Conservation (phyloP, 1,140 invertebrate species). For the Drosophila orosa region DNA sequence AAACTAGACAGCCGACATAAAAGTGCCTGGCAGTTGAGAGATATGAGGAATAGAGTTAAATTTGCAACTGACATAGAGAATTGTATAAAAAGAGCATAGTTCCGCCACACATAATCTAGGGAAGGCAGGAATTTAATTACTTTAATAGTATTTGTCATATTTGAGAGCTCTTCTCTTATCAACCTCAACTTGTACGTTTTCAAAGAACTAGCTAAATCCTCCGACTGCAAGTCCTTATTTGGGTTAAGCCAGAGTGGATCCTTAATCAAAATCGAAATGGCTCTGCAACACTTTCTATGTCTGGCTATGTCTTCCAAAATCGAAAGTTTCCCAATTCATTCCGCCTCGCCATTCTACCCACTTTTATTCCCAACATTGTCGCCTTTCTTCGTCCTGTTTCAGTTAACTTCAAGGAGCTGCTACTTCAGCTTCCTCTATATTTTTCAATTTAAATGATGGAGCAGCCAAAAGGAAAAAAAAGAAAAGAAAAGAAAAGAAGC, state of each 20-base stretch:
- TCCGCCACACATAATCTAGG: too few relatives aligned
- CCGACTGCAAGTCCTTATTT: constrained; percentile 13
- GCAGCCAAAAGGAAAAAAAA: constrained; percentile 47
- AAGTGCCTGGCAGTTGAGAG: constrained; percentile 7
- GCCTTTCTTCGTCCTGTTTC: constrained; percentile 22
- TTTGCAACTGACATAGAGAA: constrained; percentile 6
- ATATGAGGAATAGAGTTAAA: not conserved
- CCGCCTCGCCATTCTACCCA: constrained; percentile 10
- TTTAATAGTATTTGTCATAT: not conserved
- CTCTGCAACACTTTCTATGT: constrained; percentile 25
- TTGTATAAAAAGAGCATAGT: not conserved
- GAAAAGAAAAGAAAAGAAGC: constrained; percentile 10
- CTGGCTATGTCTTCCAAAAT: constrained; percentile 35
- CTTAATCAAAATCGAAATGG: constrained; percentile 51
- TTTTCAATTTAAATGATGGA: constrained; percentile 80
- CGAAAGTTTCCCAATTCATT: constrained; percentile 56
- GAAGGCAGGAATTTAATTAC: not conserved
- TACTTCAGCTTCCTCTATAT: constrained; percentile 44
- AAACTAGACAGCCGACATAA: constrained; percentile 25
- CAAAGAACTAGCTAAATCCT: not conserved
- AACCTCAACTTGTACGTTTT: not conserved
- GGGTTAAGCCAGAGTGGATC: constrained; percentile 28
- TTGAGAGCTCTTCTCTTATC: too few relatives aligned
- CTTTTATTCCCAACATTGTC: constrained; percentile 31
- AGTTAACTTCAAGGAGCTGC: constrained; percentile 48